Evolutionary conservation across 1,140 invertebrate species (phyloP), one percentile per base, ranked within the genome.

Genomic region (Lepidotrigona ventralis): DNA sequence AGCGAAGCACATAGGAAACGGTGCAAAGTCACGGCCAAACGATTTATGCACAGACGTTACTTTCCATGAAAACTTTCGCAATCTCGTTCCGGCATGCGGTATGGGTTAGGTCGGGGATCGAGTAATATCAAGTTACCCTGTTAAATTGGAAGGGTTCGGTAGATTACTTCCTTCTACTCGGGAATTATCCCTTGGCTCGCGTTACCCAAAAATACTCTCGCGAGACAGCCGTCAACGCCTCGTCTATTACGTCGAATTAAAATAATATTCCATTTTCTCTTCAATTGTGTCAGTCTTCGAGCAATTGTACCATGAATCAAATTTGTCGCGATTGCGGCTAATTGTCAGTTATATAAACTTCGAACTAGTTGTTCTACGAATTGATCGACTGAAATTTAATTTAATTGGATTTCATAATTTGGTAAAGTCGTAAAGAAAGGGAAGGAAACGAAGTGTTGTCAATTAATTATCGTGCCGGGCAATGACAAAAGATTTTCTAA

Each of bases 101-200:
- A 81, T 88, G 86, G 85, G 87, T 89, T 88, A 85, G 79, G n/a
- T 82, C 78, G 79, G 82, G 39, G 86, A 89, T 87, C 81, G 78
- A 79, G 85, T 90, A 91, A 92, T 91, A 91, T 92, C 91, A 88
- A 91, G 91, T 92, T 92, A 92, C 88, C 90, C 91, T 87, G 89
- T 92, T 92, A 92, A 91, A 91, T 91, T 90, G 89, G 90, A 90
- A 92, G 90, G 89, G 90, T 88, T 91, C 89, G 81, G 84, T 83
- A 84, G 82, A 82, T 87, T 85, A 83, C 63, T 89, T 85, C 77
- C 82, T 84, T 79, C 71, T 58, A 75, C 80, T 83, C 68, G 80
- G 88, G 73, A 91, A 91, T 90, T 89, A 90, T 82, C 80, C 85
- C 82, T 81, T 15, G 23, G n/a, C 81, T 54, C 19, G 53, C 33